Conservation (phyloP, 2,888 invertebrate genomes). For the Isoperla grammatica region DNA sequence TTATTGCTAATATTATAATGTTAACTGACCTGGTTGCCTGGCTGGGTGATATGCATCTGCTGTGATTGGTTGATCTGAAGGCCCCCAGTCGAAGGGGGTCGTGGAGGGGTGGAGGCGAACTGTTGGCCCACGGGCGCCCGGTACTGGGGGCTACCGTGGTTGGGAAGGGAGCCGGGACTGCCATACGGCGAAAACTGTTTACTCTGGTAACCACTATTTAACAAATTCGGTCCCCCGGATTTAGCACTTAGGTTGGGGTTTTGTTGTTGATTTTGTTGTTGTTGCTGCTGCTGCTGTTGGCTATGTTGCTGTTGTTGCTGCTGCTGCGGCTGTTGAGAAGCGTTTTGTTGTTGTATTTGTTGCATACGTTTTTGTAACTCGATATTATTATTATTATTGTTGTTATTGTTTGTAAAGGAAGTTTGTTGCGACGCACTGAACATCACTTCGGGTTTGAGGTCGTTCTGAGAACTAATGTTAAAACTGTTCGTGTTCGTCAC, state of each 20-base stretch:
- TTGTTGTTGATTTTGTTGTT: slow-evolving; percentile 40
- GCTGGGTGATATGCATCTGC: slow-evolving; percentile 79
- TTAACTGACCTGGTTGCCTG: slow-evolving; percentile 58
- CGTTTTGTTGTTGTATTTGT: slow-evolving; percentile 17
- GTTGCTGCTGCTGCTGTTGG: slow-evolving; percentile 32
- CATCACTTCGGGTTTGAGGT: slow-evolving; percentile 35
- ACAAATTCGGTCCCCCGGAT: background rate
- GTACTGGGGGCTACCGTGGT: slow-evolving; percentile 42
- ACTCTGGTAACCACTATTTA: slow-evolving; percentile 33
- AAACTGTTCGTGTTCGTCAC: slow-evolving; percentile 17
- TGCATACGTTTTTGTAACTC: slow-evolving; percentile 34
- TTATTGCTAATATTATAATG: no score
- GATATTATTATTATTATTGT: slow-evolving; percentile 13
- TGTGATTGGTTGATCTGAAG: slow-evolving; percentile 80
- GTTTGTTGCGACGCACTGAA: slow-evolving; percentile 29
- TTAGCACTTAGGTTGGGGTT: background rate
- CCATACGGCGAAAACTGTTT: slow-evolving; percentile 63
- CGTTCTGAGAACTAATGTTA: slow-evolving; percentile 17
- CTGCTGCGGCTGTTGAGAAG: slow-evolving; percentile 24
- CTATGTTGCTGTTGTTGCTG: slow-evolving; percentile 27
- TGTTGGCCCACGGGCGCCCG: slow-evolving; percentile 33
- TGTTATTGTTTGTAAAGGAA: slow-evolving; percentile 19
- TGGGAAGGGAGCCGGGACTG: slow-evolving; percentile 50
- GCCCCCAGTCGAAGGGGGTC: slow-evolving; percentile 45
- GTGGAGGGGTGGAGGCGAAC: slow-evolving; percentile 45